Base-by-base conservation (phyloP, 2,797 vertebrate species). In the Lithobates sylvaticus region DNA sequence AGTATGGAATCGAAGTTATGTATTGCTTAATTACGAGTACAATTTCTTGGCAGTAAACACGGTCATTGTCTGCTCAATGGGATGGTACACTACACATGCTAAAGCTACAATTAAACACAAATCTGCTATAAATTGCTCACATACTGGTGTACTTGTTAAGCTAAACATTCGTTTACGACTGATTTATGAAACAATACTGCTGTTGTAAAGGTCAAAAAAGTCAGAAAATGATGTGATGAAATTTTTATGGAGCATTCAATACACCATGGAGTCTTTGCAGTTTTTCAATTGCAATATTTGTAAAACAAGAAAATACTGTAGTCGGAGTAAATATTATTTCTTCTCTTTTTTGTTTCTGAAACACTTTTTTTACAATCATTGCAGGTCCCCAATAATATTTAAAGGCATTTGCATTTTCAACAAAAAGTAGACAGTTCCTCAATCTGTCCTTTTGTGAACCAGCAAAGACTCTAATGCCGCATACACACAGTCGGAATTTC, bases 1-100 rank as follows among this genome's bases (percentile, higher is more conserved):
- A 79, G 81, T 78, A 84, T 75, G 81, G 86, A 87, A 84, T 87
- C 86, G 84, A 80, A 87, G 81, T 80, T 87, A 87, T 87, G 81
- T 87, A 87, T 87, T 80, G 81, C 76, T 87, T 87, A 80, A 87
- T 84, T 87, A 84, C 77, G 71, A 80, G 76, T 64, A 34, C 44
- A 84, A 79, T 84, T 79, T 87, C 71, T 87, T 87, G 86, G 86
- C 86, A 87, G 81, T 80, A 75, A 83, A 87, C 76, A 58, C 36
- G 34, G 76, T 42, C 61, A 87, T 84, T 87, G 81, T 80, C 86
- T 80, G 70, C 74, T 84, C 86, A 80, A 80, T 84, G 81, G 78
- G 75, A 87, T 79, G 70, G 74, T 83, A 72, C 76, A 78, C 86
- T 87, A 83, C 76, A 74, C 70, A 84, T 75, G 70, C 58, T 75